Conservation (phyloP, 2,113 vertebrate genomes). For the Notarius quadriscutis region DNA sequence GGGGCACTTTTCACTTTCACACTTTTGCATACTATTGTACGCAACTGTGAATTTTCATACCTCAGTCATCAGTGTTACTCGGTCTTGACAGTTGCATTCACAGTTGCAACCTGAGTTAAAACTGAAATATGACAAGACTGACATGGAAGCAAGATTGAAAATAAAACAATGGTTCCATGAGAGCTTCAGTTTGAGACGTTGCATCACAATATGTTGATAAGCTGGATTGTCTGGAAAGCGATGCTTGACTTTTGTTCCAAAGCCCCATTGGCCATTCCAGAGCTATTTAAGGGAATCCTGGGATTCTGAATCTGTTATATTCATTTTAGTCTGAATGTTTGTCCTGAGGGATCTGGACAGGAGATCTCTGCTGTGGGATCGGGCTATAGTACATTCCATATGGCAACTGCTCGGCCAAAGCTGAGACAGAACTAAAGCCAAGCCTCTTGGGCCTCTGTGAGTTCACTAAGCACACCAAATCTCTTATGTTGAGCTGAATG, state of each 20-base stretch:
- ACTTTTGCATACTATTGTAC: not conserved
- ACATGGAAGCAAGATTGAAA: not conserved
- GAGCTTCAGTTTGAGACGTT: slow-evolving; percentile 16
- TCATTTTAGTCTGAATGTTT: slow-evolving; percentile 47
- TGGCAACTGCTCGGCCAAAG: slow-evolving; percentile 42
- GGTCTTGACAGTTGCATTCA: not conserved
- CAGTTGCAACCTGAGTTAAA: not conserved
- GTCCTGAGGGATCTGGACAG: slow-evolving; percentile 40
- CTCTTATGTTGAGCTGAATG: slow-evolving; percentile 13
- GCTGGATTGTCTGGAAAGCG: slow-evolving; percentile 31
- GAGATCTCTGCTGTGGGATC: slow-evolving; percentile 34
- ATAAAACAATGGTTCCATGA: slow-evolving; percentile 10
- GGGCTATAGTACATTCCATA: slow-evolving; percentile 38
- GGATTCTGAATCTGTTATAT: slow-evolving; percentile 51
- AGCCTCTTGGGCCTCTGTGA: slow-evolving; percentile 28
- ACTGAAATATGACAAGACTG: slow-evolving; percentile 11
- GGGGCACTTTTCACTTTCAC: not conserved
- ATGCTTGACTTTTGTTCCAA: slow-evolving; percentile 12
- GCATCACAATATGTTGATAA: slow-evolving; percentile 40
- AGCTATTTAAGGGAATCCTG: slow-evolving; percentile 45
- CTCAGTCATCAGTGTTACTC: not conserved
- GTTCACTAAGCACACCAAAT: slow-evolving; percentile 25
- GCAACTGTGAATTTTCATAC: not conserved
- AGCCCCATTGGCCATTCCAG: slow-evolving; percentile 11
- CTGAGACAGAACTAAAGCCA: slow-evolving; percentile 34